phyloP scores from a whole-genome alignment of 2,113 vertebrate genomes.

The Silurus asotus region DNA sequence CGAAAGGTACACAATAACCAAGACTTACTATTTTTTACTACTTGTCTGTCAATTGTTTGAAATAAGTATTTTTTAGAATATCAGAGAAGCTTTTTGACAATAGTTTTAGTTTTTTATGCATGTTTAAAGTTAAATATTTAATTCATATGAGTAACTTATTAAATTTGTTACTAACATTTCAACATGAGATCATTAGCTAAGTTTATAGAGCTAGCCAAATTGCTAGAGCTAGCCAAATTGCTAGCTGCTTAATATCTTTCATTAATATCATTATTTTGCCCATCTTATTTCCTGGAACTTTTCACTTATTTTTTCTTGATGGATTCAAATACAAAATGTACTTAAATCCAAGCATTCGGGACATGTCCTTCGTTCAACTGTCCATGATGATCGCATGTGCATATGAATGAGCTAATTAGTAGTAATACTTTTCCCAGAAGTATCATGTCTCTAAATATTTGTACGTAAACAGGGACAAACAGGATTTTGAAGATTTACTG shows the following conservation, averaged over 20 bases:
- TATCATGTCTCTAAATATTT: not conserved
- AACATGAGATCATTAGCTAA: not conserved
- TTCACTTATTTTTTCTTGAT: not conserved
- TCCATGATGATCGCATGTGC: not conserved
- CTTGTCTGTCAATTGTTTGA: not conserved
- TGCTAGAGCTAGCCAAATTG: not conserved
- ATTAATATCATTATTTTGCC: not conserved
- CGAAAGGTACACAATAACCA: conserved; percentile 64
- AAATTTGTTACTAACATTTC: not conserved
- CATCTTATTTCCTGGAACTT: not conserved
- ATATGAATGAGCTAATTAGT: not conserved
- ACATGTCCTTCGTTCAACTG: not conserved
- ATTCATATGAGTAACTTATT: not conserved
- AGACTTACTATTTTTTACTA: not conserved
- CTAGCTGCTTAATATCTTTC: not conserved
- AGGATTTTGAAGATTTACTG: not conserved
- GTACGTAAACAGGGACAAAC: not conserved
- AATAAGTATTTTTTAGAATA: not conserved
- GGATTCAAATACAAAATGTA: not conserved
- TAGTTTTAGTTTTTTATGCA: not conserved
- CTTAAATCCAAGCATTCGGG: not conserved
- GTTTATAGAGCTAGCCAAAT: not conserved
- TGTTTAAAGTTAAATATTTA: not conserved
- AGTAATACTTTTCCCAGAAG: not conserved
- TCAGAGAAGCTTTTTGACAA: not conserved